Base-by-base conservation (phyloP, 2,113 vertebrate species). In the Anarhynchus alexandrinus region DNA sequence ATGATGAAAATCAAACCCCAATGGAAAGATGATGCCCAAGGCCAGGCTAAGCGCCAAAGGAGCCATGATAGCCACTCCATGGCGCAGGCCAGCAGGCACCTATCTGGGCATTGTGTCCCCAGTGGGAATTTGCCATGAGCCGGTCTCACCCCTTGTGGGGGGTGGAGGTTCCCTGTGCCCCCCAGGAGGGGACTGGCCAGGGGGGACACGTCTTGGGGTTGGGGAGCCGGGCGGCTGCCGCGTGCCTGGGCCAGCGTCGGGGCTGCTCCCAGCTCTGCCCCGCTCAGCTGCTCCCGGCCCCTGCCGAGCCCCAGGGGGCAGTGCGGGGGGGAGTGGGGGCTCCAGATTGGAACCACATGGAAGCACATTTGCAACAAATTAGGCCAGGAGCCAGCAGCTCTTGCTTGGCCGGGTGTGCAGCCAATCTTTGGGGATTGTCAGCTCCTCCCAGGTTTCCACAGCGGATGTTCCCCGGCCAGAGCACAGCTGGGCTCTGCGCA, bases 401-500 rank as follows among this genome's bases (percentile, higher is more conserved):
- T 97, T 93, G 91, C 97, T 98, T 93, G 97, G 97, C 97, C 58
- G 96, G 90, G 59, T 96, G 97, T 72, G 93, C 78, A 97, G 96
- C 90, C 96, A 94, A 92, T 97, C 98, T 98, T 97, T 58, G 91
- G 98, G 97, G 97, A 98, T 97, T 97, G 96, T 97, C 97, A 97
- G 96, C 97, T 97, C 97, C 98, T 97, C 98, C 98, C 96, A 93
- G 89, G 91, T 97, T 98, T 98, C 98, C 98, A 98, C 98, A 98
- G 99, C 98, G 99, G 99, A 99, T 99, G 99, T 99, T 99, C 98
- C 98, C 98, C 82, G 98, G 98, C 98, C 97, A 82, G 97, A 98
- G 97, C 64, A 71, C 99, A 99, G 99, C 99, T 99, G 99, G 98
- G 98, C 98, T 98, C 97, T 97, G 98, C 73, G 95, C 98, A 92